Base-by-base conservation (phyloP, 2,888 invertebrate species). In the Portevinia maculata region DNA sequence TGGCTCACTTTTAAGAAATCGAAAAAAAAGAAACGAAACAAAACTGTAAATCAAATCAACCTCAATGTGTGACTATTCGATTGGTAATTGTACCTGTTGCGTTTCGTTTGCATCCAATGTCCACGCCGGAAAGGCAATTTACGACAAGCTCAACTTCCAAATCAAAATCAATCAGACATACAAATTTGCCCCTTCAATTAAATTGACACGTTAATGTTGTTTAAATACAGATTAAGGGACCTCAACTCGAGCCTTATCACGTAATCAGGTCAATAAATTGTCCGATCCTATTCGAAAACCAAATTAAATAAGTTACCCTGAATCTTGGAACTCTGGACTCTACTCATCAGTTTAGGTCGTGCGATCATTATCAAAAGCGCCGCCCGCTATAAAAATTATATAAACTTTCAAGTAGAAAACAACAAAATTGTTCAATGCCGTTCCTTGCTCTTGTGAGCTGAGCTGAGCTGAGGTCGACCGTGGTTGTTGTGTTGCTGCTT, bases 331-430 rank as follows among this genome's bases (percentile, higher is more conserved):
- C 46, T 46, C 30, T 62, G 53, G 37, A 70, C 46, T 46, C 30
- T 62, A 59, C 50, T 28, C 17, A 4, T 21, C 32, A 41, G 62
- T 28, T 30, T 19, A 28, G 53, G 30, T 34, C 17, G 34, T 50
- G 46, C 55, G 83, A 83, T 83, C 76, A 52, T 7, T 57, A 78
- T 78, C 83, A 83, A 83, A 83, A 83, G 73, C 62, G 46, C 83
- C 83, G 83, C 71, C 71, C 59, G 76, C 59, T 52, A 67, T 60
- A 71, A 76, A 69, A 30, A 32, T 50, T 60, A 53, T 44, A 67
- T 55, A 74, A 73, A 65, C 73, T 73, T 34, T 3, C 34, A 52
- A 28, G 52, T 60, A 69, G 6, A 8, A 37, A 15, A 59, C 39
- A 21, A 48, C 21, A 21, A 11, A 11, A 28, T 13, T 46, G 30